Conservation (phyloP, 1,140 invertebrate genomes). For the Dufourea novaeangliae region DNA sequence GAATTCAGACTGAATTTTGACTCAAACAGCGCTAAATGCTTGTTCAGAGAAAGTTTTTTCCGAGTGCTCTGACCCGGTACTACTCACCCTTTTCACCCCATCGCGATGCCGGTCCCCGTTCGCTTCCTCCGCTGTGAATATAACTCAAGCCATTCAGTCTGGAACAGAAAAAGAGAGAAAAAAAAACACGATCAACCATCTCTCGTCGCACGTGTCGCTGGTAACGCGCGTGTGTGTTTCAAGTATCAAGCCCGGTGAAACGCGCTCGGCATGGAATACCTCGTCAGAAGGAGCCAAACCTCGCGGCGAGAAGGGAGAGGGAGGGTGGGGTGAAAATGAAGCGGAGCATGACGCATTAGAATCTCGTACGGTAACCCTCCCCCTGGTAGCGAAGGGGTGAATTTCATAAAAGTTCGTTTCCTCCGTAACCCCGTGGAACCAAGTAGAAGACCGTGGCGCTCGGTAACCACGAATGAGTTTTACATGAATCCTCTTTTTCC, state of each 20-base stretch:
- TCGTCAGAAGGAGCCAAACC: no score
- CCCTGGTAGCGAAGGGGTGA: constrained; percentile 60
- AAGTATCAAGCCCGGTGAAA: background rate
- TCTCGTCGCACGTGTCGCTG: background rate
- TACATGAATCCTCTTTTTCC: constrained; percentile 69
- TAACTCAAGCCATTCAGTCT: constrained; percentile 42
- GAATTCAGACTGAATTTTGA: no score
- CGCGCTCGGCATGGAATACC: no score
- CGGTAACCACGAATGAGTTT: constrained; percentile 70
- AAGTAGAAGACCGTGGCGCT: background rate
- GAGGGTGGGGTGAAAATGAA: constrained; percentile 1
- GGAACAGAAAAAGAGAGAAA: constrained; percentile 9
- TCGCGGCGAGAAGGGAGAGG: no score
- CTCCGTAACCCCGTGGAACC: constrained; percentile 9
- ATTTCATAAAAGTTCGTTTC: constrained; percentile 67
- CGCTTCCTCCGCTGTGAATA: constrained; percentile 23
- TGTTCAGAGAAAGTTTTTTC: no score
- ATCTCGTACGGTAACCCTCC: constrained; percentile 36
- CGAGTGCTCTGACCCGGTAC: no score
- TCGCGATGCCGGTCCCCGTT: constrained; percentile 25
- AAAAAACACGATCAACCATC: background rate
- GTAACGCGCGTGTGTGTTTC: background rate
- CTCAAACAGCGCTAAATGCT: no score
- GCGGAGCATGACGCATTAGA: constrained; percentile 28
- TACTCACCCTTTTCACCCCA: constrained; percentile 64